Evolutionary conservation across 2,888 invertebrate species (phyloP).

Genomic region (Lithophane semibrunnea): DNA sequence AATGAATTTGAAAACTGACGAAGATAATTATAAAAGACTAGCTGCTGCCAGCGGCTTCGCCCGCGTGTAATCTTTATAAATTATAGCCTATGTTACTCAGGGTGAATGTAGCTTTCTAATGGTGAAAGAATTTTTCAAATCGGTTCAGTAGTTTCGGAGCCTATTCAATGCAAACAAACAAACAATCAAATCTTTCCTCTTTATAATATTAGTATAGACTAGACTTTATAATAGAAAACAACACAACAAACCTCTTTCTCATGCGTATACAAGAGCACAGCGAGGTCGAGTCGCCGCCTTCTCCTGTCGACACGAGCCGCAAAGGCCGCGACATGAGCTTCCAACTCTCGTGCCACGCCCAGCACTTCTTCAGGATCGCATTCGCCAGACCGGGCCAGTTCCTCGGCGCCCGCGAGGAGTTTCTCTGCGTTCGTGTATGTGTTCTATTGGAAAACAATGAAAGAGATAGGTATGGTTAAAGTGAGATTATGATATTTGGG

Average conservation of each 20-base stretch:
- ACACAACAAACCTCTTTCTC: constrained; percentile 94
- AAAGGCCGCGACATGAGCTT: constrained; percentile 98
- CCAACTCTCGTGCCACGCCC: constrained; percentile 97
- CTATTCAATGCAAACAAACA: too few species aligned
- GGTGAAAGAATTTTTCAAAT: too few species aligned
- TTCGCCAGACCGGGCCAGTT: constrained; percentile 98
- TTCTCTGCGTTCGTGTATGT: constrained; percentile 99
- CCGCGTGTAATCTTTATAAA: too few species aligned
- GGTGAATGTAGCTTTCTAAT: too few species aligned
- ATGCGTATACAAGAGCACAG: constrained; percentile 98
- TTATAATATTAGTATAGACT: too few species aligned
- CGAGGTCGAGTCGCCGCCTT: constrained; percentile 96
- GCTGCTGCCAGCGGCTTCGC: too few species aligned
- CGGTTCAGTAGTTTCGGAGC: too few species aligned
- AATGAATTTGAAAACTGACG: too few species aligned
- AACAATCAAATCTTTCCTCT: too few species aligned
- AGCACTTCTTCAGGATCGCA: constrained; percentile 99
- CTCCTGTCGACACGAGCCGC: constrained; percentile 97
- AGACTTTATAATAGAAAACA: not conserved
- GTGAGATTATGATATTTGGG: not conserved
- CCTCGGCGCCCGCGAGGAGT: constrained; percentile 98
- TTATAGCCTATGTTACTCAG: too few species aligned
- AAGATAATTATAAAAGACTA: too few species aligned
- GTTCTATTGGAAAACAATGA: constrained; percentile 91
- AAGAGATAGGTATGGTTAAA: not conserved